Evolutionary conservation across 2,113 vertebrate species (phyloP).

Genomic region (Gasterosteus nipponicus): DNA sequence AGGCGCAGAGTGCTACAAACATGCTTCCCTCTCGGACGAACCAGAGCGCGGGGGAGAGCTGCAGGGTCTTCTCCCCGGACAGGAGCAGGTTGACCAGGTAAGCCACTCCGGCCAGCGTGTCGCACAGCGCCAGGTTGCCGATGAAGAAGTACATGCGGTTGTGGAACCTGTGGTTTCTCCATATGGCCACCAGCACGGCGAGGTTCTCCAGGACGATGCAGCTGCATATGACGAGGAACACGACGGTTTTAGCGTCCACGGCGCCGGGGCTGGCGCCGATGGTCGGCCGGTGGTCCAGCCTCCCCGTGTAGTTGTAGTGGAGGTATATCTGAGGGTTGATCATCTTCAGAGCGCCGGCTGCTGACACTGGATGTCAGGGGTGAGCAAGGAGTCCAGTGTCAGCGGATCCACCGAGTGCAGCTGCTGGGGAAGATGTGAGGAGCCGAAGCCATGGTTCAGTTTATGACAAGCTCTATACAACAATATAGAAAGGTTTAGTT

Average conservation of each 20-base stretch:
- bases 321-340: slow-evolving; percentile 77
- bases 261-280: slow-evolving; percentile 59
- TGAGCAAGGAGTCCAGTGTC: slow-evolving; percentile 35
- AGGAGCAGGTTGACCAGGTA: slow-evolving; percentile 94
- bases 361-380: slow-evolving; percentile 61
- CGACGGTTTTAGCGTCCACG: slow-evolving; percentile 76
- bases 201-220: slow-evolving; percentile 95
- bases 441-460: neutral
- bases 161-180: slow-evolving; percentile 95
- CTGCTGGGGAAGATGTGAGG: slow-evolving; percentile 24
- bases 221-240: slow-evolving; percentile 89
- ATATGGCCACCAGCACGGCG: slow-evolving; percentile 93
- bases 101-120: slow-evolving; percentile 89
- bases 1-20: slow-evolving; percentile 93
- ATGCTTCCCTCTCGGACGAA: slow-evolving; percentile 94
- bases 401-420: slow-evolving; percentile 27
- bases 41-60: slow-evolving; percentile 88
- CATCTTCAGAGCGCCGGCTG: slow-evolving; percentile 58
- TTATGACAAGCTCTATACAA: neutral
- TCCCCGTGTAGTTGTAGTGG: slow-evolving; percentile 95
- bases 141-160: slow-evolving; percentile 99
- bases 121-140: slow-evolving; percentile 94
- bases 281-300: slow-evolving; percentile 77
- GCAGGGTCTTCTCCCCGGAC: slow-evolving; percentile 90
- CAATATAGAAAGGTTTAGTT: neutral